Percentiles rank a stretch among this genome's conserved stretches.
These are phyloP conservation scores for Metaphire vulgaris DNA, from an alignment of 1,140 invertebrate genomes.

Conservation along the genomic window DNA sequence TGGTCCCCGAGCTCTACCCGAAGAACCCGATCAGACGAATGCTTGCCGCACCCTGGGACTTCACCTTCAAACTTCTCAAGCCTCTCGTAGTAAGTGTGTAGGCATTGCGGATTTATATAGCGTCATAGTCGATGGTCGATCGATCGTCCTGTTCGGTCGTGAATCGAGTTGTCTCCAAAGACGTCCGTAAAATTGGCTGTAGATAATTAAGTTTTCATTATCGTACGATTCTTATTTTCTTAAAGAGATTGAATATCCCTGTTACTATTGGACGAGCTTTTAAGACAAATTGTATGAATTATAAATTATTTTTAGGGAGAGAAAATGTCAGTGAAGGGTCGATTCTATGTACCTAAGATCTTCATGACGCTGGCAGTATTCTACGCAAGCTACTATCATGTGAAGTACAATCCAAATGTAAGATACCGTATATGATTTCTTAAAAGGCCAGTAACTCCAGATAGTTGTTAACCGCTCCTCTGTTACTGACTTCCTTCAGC, in stretches of 20 bases:
- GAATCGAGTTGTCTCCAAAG: not conserved
- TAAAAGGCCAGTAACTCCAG: too few species aligned
- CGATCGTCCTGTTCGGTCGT: not conserved
- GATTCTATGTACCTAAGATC: conserved; percentile 19
- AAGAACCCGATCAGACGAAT: conserved; percentile 38
- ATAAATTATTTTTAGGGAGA: too few species aligned
- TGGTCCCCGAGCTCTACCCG: conserved; percentile 38
- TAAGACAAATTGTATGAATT: not conserved
- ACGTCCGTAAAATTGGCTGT: not conserved
- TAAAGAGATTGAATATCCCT: not conserved
- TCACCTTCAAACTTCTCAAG: conserved; percentile 29
- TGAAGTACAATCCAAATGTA: conserved; percentile 17
- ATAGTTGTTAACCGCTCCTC: too few species aligned
- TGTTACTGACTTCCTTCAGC: too few species aligned
- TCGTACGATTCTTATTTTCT: not conserved
- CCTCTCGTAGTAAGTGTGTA: conserved; percentile 32
- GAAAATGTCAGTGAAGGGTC: not conserved
- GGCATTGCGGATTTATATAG: not conserved
- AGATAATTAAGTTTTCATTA: not conserved
- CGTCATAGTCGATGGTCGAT: not conserved
- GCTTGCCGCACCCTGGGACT: conserved; percentile 35
- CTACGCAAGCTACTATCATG: conserved; percentile 1
- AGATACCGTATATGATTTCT: not conserved
- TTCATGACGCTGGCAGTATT: not conserved
- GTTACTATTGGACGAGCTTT: not conserved